Evolutionary conservation across 2,797 vertebrate genomes (phyloP), one percentile per base, ranked within the genome.

Genomic region (Notoglanidium macrostoma): DNA sequence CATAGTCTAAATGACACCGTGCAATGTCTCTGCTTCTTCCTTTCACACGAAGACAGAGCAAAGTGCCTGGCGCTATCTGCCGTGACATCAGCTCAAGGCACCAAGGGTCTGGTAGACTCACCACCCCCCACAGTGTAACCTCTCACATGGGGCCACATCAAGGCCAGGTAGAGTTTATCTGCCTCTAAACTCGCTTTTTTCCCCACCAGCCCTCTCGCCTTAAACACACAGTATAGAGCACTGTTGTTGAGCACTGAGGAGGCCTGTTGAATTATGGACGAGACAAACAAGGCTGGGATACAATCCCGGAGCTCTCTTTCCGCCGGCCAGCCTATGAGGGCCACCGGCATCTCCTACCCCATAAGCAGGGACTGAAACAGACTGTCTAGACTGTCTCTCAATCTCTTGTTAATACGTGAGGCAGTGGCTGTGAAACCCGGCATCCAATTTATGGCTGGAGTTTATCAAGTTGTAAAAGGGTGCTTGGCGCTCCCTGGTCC

Each of bases 381-480:
- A 65, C 84, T 10, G 84, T 85, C 83, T 83, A 78, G 79, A 83
- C 72, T 3, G 46, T 76, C 86, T 88, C 87, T 85, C 63, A 26
- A 86, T 84, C 81, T 82, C 89, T 86, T 70, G 76, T 91, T 89
- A 89, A 90, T 88, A 89, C 49, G 55, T 89, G 85, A 87, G 67
- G 49, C 65, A 86, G 57, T 85, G 89, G 86, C 82, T 88, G 89
- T 87, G 90, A 91, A 91, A 89, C 86, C 73, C 78, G 57, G 49
- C 40, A 67, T 84, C 88, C 89, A 87, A 89, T 91, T 90, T 90
- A 90, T 87, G 81, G 87, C 61, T 21, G 40, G 87, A 88, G 87
- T 91, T 90, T 90, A 91, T 90, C 90, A 81, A 89, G 86, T 90
- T 84, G 88, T 91, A 90, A 90, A 90, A 90, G 77, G 87, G 78